Evolutionary conservation across 35 echinoderm and acorn worm species (phyloP), one percentile per base, ranked within the genome.

Genomic region (Patiria miniata): DNA sequence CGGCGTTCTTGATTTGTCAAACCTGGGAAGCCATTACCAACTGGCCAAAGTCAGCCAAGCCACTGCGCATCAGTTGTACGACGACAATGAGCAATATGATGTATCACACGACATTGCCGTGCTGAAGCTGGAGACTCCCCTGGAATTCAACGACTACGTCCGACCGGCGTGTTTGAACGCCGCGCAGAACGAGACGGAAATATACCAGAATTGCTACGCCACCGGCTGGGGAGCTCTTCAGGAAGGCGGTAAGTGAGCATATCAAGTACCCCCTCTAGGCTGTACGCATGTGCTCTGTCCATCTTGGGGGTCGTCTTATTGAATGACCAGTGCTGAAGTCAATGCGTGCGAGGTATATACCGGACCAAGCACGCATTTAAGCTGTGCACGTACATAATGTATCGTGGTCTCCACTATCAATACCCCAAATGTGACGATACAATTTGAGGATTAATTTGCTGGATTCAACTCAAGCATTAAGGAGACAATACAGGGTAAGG

Each of bases 121-220:
- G 22, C 16, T 84, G 28, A 84, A 61, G 37, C 57, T 84, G 30
- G 36, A 58, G 19, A 9, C 28, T 2, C 82, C 82, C 2, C 21
- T 84, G 10, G 33, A 40, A 34, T 84, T 84, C 32, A 84, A 54
- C 0, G 54, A 84, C 55, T 36, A 40, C 38, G 38, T 84, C 14
- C 82, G 82, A 37, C 82, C 82, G 36, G 57, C 39, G 0, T 84
- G 82, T 65, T 30, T 84, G 28, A 18, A 53, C 15, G 37, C 51
- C 5, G 37, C 59, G 12, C 18, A 58, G 34, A 19, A 40, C 6
- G 82, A 84, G 22, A 84, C 28, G 5, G 42, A 10, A 16, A 57
- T 26, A 17, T 90, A 84, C 50, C 53, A 61, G 6, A 59, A 65
- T 1, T 90, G 88, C 55, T 83, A 51, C n/a, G 33, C 26, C 57